These are phyloP conservation scores for Pogonocichla stellata DNA, from an alignment of 2,113 vertebrate genomes.

Conservation along the genomic window DNA sequence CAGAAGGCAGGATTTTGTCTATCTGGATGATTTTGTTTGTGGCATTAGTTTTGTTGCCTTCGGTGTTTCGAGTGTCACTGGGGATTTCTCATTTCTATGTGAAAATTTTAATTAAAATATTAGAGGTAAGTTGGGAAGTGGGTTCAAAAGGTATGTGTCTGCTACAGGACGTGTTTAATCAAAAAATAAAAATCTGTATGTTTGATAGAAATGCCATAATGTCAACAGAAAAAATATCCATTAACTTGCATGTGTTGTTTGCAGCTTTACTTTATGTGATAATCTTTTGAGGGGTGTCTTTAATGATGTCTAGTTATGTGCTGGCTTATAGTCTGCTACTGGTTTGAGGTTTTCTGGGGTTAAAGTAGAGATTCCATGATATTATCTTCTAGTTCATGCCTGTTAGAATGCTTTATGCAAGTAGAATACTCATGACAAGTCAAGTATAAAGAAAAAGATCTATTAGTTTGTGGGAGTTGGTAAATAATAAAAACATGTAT, in stretches of 20 bases:
- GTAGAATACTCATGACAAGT: background rate
- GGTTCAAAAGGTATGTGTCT: background rate
- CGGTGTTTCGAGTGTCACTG: background rate
- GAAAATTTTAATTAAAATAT: conserved; percentile 1
- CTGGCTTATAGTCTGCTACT: background rate
- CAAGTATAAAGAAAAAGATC: background rate
- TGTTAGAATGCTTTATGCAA: background rate
- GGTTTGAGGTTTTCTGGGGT: background rate
- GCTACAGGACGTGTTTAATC: background rate
- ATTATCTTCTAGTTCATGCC: background rate
- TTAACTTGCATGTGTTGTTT: background rate
- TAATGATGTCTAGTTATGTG: background rate
- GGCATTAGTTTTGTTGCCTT: conserved; percentile 30
- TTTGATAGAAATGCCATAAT: background rate
- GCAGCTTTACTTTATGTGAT: background rate
- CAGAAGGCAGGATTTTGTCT: background rate
- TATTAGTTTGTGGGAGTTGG: background rate
- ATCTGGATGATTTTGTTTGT: background rate
- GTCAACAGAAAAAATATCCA: background rate
- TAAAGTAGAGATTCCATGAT: background rate
- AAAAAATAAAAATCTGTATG: background rate
- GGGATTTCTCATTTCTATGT: conserved; percentile 48
- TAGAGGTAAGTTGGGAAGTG: conserved; percentile 51
- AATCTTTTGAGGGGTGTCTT: background rate
- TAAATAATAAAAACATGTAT: background rate